Percentiles rank a stretch among this genome's conserved stretches.
These are phyloP conservation scores for Perithous albicinctus DNA, from an alignment of 2,888 invertebrate species.

Conservation along the genomic window DNA sequence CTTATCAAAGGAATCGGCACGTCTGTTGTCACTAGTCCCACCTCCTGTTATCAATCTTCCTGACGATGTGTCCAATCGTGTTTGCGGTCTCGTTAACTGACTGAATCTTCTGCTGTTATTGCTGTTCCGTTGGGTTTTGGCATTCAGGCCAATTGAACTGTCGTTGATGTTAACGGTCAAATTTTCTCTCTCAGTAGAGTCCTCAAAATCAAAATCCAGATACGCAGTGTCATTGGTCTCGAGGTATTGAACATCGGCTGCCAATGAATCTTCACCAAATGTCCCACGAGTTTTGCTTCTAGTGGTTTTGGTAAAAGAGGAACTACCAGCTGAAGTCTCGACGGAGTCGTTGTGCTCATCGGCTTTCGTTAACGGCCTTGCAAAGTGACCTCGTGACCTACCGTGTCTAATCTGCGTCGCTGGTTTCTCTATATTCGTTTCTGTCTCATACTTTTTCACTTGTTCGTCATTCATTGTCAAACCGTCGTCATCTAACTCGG, in stretches of 20 bases:
- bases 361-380: constrained; percentile 67
- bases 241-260: constrained; percentile 5
- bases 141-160: background rate
- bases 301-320: background rate
- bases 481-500: constrained; percentile 1
- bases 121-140: background rate
- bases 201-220: constrained; percentile 60
- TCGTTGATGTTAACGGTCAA: background rate
- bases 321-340: constrained; percentile 2
- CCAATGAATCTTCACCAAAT: background rate
- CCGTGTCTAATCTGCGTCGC: constrained; percentile 84
- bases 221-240: constrained; percentile 62
- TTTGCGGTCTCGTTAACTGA: constrained; percentile 1
- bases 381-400: constrained; percentile 83
- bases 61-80: constrained; percentile 8
- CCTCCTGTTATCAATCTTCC: constrained; percentile 15
- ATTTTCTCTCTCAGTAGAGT: background rate
- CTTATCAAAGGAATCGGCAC: constrained; percentile 61
- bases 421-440: constrained; percentile 73
- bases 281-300: background rate
- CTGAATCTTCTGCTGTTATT: background rate
- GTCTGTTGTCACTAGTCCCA: background rate
- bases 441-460: constrained; percentile 35
- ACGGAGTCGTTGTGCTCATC: constrained; percentile 31
- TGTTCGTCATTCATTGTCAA: background rate